Base-by-base conservation (phyloP, 2,888 invertebrate genomes). In the Agrochola macilenta region DNA sequence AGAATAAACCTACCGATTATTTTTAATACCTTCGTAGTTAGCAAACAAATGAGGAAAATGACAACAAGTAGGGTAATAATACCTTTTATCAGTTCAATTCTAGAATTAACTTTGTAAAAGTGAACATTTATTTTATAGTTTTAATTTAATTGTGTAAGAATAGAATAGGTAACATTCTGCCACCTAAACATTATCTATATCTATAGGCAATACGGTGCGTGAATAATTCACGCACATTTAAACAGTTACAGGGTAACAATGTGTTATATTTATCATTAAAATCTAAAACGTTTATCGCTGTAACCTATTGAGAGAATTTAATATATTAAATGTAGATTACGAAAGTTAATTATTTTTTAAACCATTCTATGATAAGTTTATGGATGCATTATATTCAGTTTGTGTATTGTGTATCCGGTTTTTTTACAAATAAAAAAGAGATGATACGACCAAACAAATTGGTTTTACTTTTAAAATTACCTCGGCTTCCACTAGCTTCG, bases 1-100 rank as follows among this genome's bases (percentile, higher is more conserved):
- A 65, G 69, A 78, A 78, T 81, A 79, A 87, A 84, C 91, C 90
- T 91, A 90, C 91, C 91, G 91, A 92, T 89, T 91, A 89, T 70
- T 88, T 82, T 87, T 88, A 86, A 83, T 87, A 78, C n/a, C 46
- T 71, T 77, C 46, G 52, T 69, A 77, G 23, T 68, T 69, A 60
- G 74, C 54, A 30, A 72, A 65, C 43, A 49, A 75, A 71, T 54
- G 54, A 78, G 52, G 64, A 78, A 74, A 82, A 78, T 78, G 79
- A 82, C 70, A 86, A 80, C 52, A 71, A 65, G 26, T 63, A 39
- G 46, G 52, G 52, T 74, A 74, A 57, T 70, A 52, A 35, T 57
- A 69, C n/a, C 3, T 52, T 14, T 49, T 20, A 76, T 23, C 60
- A 69, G 58, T 83, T 72, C 5, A 43, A 60, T 69, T 64, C 35